Percentiles rank a stretch among this genome's conserved stretches.
phyloP scores from a whole-genome alignment of 2,113 vertebrate genomes.

The Chitala chitala region DNA sequence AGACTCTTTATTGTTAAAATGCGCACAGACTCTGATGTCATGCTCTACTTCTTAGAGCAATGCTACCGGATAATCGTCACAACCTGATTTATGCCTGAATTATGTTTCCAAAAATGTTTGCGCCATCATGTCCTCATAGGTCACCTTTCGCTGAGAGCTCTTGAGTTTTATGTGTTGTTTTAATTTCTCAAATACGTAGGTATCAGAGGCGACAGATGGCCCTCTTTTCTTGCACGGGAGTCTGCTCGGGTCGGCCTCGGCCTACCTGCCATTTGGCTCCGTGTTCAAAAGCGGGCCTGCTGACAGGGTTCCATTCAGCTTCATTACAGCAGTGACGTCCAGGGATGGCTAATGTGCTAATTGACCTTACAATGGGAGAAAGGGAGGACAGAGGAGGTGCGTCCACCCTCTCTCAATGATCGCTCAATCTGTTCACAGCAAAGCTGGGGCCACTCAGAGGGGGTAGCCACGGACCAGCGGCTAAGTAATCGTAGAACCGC shows the following conservation, averaged over 20 bases:
- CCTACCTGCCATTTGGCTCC: conserved; percentile 43
- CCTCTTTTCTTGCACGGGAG: not conserved
- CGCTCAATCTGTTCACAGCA: conserved; percentile 35
- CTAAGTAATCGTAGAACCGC: not conserved
- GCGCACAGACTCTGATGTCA: no score
- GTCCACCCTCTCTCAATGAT: conserved; percentile 13
- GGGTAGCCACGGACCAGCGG: not conserved
- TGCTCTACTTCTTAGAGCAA: no score
- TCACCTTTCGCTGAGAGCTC: conserved; percentile 5
- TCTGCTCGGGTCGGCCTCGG: not conserved
- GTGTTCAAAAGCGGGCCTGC: conserved; percentile 27
- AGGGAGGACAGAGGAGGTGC: conserved; percentile 16
- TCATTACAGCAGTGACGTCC: conserved; percentile 24
- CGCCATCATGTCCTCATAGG: not conserved
- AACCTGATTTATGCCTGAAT: not conserved
- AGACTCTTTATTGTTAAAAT: no score
- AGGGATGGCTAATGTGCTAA: conserved; percentile 35
- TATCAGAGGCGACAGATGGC: conserved; percentile 9
- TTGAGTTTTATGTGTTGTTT: not conserved
- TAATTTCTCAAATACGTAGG: conserved; percentile 12
- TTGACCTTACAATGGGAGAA: conserved; percentile 28
- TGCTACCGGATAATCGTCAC: no score
- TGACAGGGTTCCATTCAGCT: conserved; percentile 8
- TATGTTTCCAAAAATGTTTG: not conserved
- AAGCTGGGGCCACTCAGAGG: not conserved